Percentiles rank a stretch among this genome's conserved stretches.
Evolutionary conservation across 2,888 invertebrate species (phyloP).

Genomic region (Lasioglossum calceatum): DNA sequence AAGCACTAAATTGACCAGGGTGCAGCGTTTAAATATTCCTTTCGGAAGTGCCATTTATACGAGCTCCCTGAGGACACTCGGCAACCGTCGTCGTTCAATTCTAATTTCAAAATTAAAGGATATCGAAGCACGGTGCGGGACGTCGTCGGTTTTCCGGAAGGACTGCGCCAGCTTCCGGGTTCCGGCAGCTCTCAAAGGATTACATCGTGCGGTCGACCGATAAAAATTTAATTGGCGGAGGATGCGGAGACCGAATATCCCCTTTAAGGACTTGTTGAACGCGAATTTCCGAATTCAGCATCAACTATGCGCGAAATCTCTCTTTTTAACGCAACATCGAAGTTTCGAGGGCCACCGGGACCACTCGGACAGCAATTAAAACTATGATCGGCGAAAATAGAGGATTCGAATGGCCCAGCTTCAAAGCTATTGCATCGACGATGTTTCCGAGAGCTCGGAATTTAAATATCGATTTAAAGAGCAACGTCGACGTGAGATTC

Average conservation of each 20-base stretch:
- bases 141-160: not conserved
- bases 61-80: not conserved
- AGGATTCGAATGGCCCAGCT: not conserved
- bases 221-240: conserved; percentile 7
- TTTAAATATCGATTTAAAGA: not conserved
- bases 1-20: not conserved
- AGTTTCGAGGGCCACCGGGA: not conserved
- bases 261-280: not conserved
- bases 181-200: not conserved
- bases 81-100: not conserved
- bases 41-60: not conserved
- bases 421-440: not conserved
- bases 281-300: not conserved
- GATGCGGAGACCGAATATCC: not conserved
- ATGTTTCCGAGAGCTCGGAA: not conserved
- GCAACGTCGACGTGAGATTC: not conserved
- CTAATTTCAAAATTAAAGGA: not conserved
- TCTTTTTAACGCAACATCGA: not conserved
- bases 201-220: not conserved
- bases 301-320: not conserved
- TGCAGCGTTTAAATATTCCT: not conserved
- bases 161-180: not conserved
- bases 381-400: not conserved
- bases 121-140: not conserved
- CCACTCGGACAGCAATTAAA: not conserved